Conservation (phyloP, 2,888 invertebrate genomes). For the Rhopalosiphum nymphaeae region DNA sequence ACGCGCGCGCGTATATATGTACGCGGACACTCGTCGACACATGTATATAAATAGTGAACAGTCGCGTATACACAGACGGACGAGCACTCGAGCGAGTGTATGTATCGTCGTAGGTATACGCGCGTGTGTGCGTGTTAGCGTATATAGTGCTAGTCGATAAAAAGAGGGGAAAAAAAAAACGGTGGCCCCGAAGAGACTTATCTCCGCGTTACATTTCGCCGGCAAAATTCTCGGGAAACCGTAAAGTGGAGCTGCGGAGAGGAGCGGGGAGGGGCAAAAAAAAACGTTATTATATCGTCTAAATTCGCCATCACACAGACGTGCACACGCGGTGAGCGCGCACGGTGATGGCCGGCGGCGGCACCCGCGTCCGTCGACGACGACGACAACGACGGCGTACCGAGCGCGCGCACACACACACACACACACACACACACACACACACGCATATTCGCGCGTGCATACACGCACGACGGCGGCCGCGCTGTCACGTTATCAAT, state of each 20-base stretch:
- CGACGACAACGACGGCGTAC: slow-evolving; percentile 11
- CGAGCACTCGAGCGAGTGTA: not conserved
- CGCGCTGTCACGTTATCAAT: slow-evolving; percentile 53
- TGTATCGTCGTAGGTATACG: not conserved
- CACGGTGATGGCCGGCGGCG: not conserved
- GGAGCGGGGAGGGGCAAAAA: not conserved
- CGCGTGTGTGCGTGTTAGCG: not conserved
- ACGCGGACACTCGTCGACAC: not conserved
- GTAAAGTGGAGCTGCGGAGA: not conserved
- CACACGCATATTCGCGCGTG: not conserved
- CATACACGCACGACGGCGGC: slow-evolving; percentile 7
- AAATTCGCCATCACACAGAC: slow-evolving; percentile 5
- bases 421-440: not conserved
- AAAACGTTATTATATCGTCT: slow-evolving; percentile 24
- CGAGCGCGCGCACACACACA: not conserved
- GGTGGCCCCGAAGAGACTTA: slow-evolving; percentile 32
- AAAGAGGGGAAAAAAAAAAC: not conserved
- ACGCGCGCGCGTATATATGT: not conserved
- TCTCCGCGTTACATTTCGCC: slow-evolving; percentile 41
- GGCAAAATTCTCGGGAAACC: slow-evolving; percentile 44
- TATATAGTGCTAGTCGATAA: not conserved
- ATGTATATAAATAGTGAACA: not conserved
- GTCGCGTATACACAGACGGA: not conserved
- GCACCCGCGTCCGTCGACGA: slow-evolving; percentile 13
- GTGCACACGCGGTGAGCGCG: not conserved